Percentiles rank a stretch among this genome's conserved stretches.
phyloP scores from a whole-genome alignment of 2,113 vertebrate genomes.

The Anthoscopus minutus region DNA sequence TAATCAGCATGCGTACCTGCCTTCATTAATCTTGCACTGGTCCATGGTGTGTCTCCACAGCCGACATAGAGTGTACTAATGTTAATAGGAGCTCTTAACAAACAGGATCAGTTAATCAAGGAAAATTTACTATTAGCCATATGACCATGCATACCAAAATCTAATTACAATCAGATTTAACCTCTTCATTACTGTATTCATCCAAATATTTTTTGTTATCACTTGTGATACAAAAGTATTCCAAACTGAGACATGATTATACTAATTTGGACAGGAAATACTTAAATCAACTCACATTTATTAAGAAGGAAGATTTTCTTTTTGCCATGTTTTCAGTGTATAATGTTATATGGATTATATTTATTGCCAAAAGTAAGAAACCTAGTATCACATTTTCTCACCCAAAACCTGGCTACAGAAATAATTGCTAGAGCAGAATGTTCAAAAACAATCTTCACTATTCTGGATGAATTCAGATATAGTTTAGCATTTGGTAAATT shows the following conservation, averaged over 20 bases:
- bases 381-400: not conserved
- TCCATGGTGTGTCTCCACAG: constrained; percentile 80
- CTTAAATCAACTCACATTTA: constrained; percentile 11
- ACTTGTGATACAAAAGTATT: constrained; percentile 27
- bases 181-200: constrained; percentile 76
- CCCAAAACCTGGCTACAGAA: not conserved
- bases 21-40: constrained; percentile 90
- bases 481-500: constrained; percentile 38
- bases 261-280: constrained; percentile 38
- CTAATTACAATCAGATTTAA: constrained; percentile 84
- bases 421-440: not conserved
- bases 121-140: constrained; percentile 93
- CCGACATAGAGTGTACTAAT: constrained; percentile 79
- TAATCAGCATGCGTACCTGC: constrained; percentile 86
- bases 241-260: constrained; percentile 35
- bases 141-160: constrained; percentile 81
- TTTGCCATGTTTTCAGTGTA: not conserved
- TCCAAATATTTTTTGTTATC: constrained; percentile 46
- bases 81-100: constrained; percentile 94
- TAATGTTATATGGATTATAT: not conserved
- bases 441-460: constrained; percentile 3
- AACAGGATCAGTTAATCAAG: constrained; percentile 98
- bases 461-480: constrained; percentile 23
- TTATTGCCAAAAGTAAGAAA: not conserved
- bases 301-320: not conserved